These are phyloP conservation scores for Alouatta palliata DNA, from an alignment of 2,113 vertebrate genomes.

Conservation along the genomic window DNA sequence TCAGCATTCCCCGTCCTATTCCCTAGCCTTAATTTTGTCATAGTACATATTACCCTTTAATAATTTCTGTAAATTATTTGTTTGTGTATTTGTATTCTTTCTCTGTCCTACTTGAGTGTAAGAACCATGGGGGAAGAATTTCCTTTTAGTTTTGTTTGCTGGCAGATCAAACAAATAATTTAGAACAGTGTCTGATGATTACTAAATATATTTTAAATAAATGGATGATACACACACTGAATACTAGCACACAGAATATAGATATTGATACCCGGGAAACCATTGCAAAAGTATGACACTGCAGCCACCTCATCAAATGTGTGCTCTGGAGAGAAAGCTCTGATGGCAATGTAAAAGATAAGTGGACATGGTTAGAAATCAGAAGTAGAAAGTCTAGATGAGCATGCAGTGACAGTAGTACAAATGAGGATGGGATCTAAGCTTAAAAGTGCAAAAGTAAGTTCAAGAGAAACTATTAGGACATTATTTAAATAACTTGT, in stretches of 20 bases:
- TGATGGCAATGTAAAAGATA: background rate
- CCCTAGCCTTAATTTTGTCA: background rate
- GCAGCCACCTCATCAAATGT: no score
- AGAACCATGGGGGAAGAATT: background rate
- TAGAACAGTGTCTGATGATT: background rate
- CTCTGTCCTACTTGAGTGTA: background rate
- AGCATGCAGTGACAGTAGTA: accelerated
- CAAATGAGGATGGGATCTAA: background rate
- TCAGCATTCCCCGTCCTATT: background rate
- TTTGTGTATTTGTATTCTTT: background rate
- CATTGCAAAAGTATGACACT: background rate
- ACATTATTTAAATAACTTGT: background rate
- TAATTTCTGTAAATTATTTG: background rate
- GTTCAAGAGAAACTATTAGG: background rate
- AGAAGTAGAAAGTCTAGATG: background rate
- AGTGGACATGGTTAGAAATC: accelerated
- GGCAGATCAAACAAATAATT: no score
- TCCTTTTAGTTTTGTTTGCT: background rate
- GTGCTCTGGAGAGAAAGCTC: background rate
- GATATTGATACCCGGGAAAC: accelerated
- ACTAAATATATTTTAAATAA: background rate
- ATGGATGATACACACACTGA: background rate
- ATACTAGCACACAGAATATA: no score
- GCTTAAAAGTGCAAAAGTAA: no score
- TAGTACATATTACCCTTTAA: background rate